Evolutionary conservation across 2,797 vertebrate genomes (phyloP).

Genomic region (Aldrovandia affinis): DNA sequence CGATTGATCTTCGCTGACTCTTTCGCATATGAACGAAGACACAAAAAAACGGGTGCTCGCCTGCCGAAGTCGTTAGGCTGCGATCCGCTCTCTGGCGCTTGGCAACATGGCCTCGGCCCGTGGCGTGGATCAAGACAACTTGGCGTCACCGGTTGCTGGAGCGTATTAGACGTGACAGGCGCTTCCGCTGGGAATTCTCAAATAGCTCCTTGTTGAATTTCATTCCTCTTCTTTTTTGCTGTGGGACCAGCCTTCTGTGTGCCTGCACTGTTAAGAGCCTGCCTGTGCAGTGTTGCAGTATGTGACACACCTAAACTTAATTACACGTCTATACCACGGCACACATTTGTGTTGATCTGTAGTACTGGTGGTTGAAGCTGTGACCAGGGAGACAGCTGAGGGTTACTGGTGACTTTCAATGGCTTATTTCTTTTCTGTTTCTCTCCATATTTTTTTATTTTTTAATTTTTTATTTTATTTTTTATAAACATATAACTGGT

Average conservation of each 20-base stretch:
- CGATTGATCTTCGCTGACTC: background rate
- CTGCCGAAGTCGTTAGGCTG: conserved; percentile 70
- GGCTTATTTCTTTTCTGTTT: too few species aligned
- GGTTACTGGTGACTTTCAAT: too few species aligned
- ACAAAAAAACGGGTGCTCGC: conserved; percentile 57
- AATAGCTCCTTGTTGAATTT: conserved; percentile 49
- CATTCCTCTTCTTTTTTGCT: conserved; percentile 45
- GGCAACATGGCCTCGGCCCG: conserved; percentile 39
- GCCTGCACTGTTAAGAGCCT: background rate
- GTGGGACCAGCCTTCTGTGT: conserved; percentile 10
- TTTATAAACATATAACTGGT: too few species aligned
- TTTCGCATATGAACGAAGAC: conserved; percentile 33
- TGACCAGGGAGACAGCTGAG: too few species aligned
- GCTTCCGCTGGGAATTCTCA: conserved; percentile 50
- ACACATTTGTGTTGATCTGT: too few species aligned
- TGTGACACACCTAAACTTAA: too few species aligned
- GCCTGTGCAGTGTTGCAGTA: background rate
- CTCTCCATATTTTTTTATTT: too few species aligned
- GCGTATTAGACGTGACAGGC: conserved; percentile 53
- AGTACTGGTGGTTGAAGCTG: too few species aligned
- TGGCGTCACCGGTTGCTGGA: conserved; percentile 47
- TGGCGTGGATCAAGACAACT: conserved; percentile 53
- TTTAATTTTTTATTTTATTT: too few species aligned
- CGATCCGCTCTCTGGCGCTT: conserved; percentile 49
- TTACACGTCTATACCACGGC: too few species aligned